Base-by-base conservation (phyloP, 1,140 invertebrate species). In the Tetramorium parvispinum region DNA sequence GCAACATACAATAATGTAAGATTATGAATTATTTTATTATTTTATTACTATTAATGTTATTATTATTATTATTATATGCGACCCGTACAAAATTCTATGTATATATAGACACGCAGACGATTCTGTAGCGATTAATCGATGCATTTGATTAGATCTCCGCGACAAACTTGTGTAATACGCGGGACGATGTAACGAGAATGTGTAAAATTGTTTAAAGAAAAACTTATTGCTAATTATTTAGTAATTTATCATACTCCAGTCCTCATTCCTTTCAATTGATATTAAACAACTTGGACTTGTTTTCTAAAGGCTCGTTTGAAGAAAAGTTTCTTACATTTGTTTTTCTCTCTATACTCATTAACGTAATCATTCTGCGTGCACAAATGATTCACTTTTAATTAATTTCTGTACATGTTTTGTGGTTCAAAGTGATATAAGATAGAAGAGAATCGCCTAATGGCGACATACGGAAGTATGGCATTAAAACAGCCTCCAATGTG, bases 201-300 rank as follows among this genome's bases (percentile, higher is more conserved):
- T 82, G 55, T 83, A 83, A 75, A 73, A 83, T 83, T 83, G 79
- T 83, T 83, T 75, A 32, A 83, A 83, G 43, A 83, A 83, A 83
- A 37, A 83, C 37, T 81, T 61, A 61, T 83, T 55, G 55, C 55
- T 66, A 81, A 18, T 18, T n/a, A 43, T 43, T 18, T 13, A 7
- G 7, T 46, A 16, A 81, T 43, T 57, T 53, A 66, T 53, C 21
- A 4, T 70, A 55, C 18, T 32, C 18, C 27, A 65, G 3, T 27
- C 49, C 49, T 55, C 10, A 16, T 40, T 81, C 49, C 37, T 40
- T 40, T 46, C 8, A 1, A 32, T 37, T 32, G 4, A 8, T 32
- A 32, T 49, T n/a, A 46, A 16, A 51, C 13, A 40, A 79, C 5
- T 16, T 13, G 1, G 18, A 40, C 10, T n/a, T n/a, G 24, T 40